phyloP scores from a whole-genome alignment of 2,797 vertebrate species.

The Coluber constrictor region DNA sequence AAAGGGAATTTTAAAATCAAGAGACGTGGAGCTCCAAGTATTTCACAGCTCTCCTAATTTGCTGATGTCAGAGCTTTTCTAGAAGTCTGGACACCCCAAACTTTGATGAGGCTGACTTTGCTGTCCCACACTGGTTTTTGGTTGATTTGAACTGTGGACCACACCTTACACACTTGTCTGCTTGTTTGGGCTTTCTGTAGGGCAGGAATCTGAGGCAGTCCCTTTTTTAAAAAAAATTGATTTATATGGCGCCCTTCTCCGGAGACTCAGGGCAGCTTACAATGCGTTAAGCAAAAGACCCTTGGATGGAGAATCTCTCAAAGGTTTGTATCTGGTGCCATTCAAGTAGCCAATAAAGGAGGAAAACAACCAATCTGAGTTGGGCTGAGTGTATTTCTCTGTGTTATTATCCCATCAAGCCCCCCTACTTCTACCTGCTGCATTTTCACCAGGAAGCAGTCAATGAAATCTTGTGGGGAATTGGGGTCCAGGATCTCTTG shows the following conservation, averaged over 20 bases:
- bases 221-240: background rate
- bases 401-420: background rate
- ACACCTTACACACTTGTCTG: background rate
- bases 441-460: conserved; percentile 59
- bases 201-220: background rate
- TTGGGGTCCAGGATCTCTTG: conserved; percentile 32
- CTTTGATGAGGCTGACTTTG: background rate
- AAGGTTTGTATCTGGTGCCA: background rate
- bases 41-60: background rate
- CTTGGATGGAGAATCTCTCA: background rate
- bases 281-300: background rate
- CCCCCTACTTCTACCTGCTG: conserved; percentile 39
- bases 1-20: background rate
- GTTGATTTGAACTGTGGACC: background rate
- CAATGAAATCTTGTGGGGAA: conserved; percentile 48
- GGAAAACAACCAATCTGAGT: too few species aligned
- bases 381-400: background rate
- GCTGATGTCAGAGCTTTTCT: background rate
- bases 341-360: background rate
- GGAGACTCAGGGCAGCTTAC: too few species aligned
- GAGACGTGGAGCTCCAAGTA: background rate
- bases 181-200: background rate
- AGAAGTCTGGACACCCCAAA: background rate
- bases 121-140: background rate
- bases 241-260: too few species aligned